These are phyloP conservation scores for Microplitis mediator DNA, from an alignment of 1,140 invertebrate species.

Conservation along the genomic window DNA sequence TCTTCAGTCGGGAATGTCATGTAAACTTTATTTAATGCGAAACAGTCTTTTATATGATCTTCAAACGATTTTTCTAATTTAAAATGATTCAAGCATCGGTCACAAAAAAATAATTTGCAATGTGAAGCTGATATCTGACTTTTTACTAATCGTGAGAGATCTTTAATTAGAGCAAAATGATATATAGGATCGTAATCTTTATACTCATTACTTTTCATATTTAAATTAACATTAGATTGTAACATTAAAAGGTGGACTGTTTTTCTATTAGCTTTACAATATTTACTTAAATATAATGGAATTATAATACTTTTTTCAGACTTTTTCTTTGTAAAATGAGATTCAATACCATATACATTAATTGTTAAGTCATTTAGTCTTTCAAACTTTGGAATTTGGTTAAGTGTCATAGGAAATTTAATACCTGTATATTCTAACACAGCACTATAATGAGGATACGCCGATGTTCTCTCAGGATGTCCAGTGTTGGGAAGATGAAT, in stretches of 20 bases:
- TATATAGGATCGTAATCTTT: not conserved
- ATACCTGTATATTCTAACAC: no score
- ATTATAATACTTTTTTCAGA: no score
- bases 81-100: constrained; percentile 10
- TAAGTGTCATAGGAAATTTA: no score
- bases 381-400: no score
- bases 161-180: constrained; percentile 7
- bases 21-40: not conserved
- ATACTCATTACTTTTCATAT: not conserved
- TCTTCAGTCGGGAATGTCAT: not conserved
- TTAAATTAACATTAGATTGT: not conserved
- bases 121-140: not conserved
- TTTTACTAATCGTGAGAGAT: constrained; percentile 5
- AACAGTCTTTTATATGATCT: constrained; percentile 5
- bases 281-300: no score
- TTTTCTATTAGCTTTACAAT: no score
- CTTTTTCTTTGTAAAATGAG: no score
- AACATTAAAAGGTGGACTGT: not conserved
- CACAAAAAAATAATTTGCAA: not conserved
- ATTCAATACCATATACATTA: no score
- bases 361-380: no score
- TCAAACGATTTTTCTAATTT: not conserved
- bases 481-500: no score
- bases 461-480: no score
- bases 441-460: no score